A percentile compares a stretch with the other conserved stretches of the same genome.
These are phyloP conservation scores for Aspiorhynchus laticeps DNA, from an alignment of 2,113 vertebrate genomes.

Conservation along the genomic window DNA sequence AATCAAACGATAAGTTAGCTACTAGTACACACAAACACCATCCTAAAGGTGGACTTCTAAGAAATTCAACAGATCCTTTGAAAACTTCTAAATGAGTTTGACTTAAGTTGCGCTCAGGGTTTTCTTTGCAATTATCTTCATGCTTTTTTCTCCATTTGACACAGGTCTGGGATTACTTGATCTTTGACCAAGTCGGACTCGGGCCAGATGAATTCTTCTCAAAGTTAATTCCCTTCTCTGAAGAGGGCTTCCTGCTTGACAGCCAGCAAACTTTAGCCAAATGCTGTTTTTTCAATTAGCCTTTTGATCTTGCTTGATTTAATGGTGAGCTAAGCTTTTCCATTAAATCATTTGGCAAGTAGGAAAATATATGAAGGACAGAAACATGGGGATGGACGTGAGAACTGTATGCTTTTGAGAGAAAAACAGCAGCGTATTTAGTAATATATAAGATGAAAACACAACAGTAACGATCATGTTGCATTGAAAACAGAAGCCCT, in stretches of 20 bases:
- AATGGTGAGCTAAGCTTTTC: neutral
- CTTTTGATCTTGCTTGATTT: constrained; percentile 43
- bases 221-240: constrained; percentile 33
- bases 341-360: constrained; percentile 1
- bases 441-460: constrained; percentile 24
- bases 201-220: constrained; percentile 26
- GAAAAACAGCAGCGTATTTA: constrained; percentile 24
- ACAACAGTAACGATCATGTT: constrained; percentile 48
- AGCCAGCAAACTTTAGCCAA: constrained; percentile 42
- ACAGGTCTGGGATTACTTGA: constrained; percentile 51
- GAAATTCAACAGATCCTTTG: neutral
- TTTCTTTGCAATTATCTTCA: constrained; percentile 54
- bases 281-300: constrained; percentile 58
- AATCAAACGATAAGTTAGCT: neutral
- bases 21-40: neutral
- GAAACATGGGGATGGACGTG: neutral
- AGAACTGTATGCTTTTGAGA: neutral
- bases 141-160: constrained; percentile 11
- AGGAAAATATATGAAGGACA: neutral
- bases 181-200: constrained; percentile 44
- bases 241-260: constrained; percentile 18
- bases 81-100: constrained; percentile 48
- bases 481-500: constrained; percentile 37
- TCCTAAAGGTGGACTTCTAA: constrained; percentile 14
- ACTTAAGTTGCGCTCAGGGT: constrained; percentile 17